Evolutionary conservation across 2,888 invertebrate species (phyloP).

Genomic region (Autographa pulchrina): DNA sequence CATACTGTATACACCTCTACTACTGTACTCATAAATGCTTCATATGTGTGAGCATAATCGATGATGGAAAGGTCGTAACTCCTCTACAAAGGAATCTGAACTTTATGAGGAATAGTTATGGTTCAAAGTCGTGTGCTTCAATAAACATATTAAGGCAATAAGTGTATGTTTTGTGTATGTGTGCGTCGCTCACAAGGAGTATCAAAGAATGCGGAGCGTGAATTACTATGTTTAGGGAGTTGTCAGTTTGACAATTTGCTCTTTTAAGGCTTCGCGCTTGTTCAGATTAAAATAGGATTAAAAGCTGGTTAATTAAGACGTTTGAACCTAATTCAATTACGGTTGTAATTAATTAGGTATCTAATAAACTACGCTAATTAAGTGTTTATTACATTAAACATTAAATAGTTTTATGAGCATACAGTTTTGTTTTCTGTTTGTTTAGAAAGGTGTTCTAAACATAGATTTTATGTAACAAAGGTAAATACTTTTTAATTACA

Average conservation of each 20-base stretch:
- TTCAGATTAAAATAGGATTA: slow-evolving; percentile 63
- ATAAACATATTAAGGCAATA: slow-evolving; percentile 75
- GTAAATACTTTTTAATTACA: not conserved
- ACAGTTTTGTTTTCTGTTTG: not conserved
- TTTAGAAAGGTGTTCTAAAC: not conserved
- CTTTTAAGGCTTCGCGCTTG: slow-evolving; percentile 74
- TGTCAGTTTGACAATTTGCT: slow-evolving; percentile 86
- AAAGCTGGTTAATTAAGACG: slow-evolving; percentile 33
- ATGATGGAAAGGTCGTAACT: slow-evolving; percentile 62
- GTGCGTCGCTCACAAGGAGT: slow-evolving; percentile 82
- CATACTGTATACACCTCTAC: slow-evolving; percentile 86
- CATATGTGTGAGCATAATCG: slow-evolving; percentile 75
- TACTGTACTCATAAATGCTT: slow-evolving; percentile 82
- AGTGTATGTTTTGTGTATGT: slow-evolving; percentile 76
- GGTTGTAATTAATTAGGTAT: slow-evolving; percentile 14
- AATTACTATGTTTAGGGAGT: slow-evolving; percentile 88
- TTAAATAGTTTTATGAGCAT: not conserved
- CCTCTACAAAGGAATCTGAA: slow-evolving; percentile 52
- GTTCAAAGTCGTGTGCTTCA: slow-evolving; percentile 48
- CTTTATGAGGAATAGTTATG: slow-evolving; percentile 51
- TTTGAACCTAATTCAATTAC: slow-evolving; percentile 29
- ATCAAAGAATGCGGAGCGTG: slow-evolving; percentile 88
- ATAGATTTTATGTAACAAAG: not conserved
- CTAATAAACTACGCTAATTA: not conserved
- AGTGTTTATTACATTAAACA: not conserved